Percentiles rank a stretch among this genome's conserved stretches.
phyloP scores from a whole-genome alignment of 2,113 vertebrate species.

The Xenopus tropicalis region UCB_Xtro_10.0 CM004445.2:110129501-110130000 shows the following conservation, averaged over 20 bases:
- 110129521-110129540: not conserved
- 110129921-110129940: no score
- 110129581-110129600: conserved; percentile 4
- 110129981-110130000: conserved; percentile 18
- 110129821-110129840: not conserved
- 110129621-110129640: conserved; percentile 3
- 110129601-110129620: conserved; percentile 1
- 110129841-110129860: not conserved
- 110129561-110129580: not conserved
- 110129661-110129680: conserved; percentile 3
- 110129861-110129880: not conserved
- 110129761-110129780: not conserved
- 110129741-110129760: conserved; percentile 2
- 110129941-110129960: no score
- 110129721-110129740: conserved; percentile 3
- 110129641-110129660: conserved; percentile 5
- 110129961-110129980: not conserved
- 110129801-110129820: not conserved
- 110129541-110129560: conserved; percentile 1
- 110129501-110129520: not conserved
- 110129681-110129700: not conserved
- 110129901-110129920: no score
- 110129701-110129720: not conserved
- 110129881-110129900: no score
- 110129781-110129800: not conserved